A percentile compares a stretch with the other conserved stretches of the same genome.
phyloP scores from a whole-genome alignment of 2,888 invertebrate species.

The Polylopha cassiicola region DNA sequence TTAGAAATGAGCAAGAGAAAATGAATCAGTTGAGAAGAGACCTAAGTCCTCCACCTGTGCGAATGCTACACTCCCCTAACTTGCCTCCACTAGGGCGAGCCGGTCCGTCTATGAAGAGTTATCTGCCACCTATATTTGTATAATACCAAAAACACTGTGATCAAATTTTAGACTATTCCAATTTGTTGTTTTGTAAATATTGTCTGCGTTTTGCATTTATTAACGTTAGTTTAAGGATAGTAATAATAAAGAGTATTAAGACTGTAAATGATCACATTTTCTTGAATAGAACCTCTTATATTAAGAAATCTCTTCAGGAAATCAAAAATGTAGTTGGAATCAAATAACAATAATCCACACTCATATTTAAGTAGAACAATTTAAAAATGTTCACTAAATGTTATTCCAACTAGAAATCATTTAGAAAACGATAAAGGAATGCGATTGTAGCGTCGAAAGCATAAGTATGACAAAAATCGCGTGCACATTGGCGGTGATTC shows the following conservation, averaged over 20 bases:
- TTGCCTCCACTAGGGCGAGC: slow-evolving; percentile 66
- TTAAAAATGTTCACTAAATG: too few relatives aligned
- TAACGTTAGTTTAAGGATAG: slow-evolving; percentile 34
- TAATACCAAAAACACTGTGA: slow-evolving; percentile 49
- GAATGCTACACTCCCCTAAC: slow-evolving; percentile 39
- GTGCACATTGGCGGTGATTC: slow-evolving; percentile 42
- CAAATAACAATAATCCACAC: too few relatives aligned
- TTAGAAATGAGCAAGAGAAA: slow-evolving; percentile 37
- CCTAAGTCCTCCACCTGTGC: slow-evolving; percentile 45
- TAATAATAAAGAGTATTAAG: slow-evolving; percentile 7
- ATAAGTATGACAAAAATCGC: slow-evolving; percentile 42
- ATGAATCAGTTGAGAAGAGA: slow-evolving; percentile 40
- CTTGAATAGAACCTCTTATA: too few relatives aligned
- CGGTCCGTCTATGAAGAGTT: slow-evolving; percentile 64
- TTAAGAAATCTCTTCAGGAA: too few relatives aligned
- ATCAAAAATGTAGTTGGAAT: too few relatives aligned
- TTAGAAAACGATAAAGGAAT: slow-evolving; percentile 21
- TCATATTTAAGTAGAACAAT: too few relatives aligned
- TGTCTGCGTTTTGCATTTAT: slow-evolving; percentile 55
- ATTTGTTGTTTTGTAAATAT: slow-evolving; percentile 49
- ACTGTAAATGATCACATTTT: too few relatives aligned
- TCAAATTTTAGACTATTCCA: slow-evolving; percentile 31
- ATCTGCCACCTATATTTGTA: slow-evolving; percentile 60
- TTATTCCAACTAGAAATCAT: slow-evolving; percentile 3
- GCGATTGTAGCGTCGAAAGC: slow-evolving; percentile 39